A percentile compares a stretch with the other conserved stretches of the same genome.
These are phyloP conservation scores for Perdix hodgsoniae DNA, from an alignment of 2,797 vertebrate genomes.

Conservation along the genomic window DNA sequence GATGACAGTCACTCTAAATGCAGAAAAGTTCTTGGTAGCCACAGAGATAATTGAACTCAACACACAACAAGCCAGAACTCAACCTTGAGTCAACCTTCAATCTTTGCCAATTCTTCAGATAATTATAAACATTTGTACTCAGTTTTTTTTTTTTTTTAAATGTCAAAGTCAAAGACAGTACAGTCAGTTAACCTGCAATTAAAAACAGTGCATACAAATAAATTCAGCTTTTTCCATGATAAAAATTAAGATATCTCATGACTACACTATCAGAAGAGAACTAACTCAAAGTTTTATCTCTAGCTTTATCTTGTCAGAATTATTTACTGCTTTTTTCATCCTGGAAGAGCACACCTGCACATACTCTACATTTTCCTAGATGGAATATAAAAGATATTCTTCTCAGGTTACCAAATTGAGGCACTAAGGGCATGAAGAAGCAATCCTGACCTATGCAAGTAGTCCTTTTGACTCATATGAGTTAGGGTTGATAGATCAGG, in stretches of 20 bases:
- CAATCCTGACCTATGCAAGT: neutral
- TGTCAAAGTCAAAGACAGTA: neutral
- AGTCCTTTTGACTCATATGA: neutral
- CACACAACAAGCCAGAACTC: neutral
- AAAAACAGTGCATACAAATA: neutral
- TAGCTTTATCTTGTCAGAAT: slow-evolving; percentile 43
- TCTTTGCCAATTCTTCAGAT: neutral
- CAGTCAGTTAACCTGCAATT: slow-evolving; percentile 37
- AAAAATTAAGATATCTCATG: slow-evolving; percentile 68
- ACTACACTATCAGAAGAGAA: slow-evolving; percentile 48
- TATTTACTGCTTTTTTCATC: slow-evolving; percentile 34
- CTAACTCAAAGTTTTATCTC: slow-evolving; percentile 51
- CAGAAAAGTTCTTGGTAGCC: neutral
- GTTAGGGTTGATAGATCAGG: neutral
- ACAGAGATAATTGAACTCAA: neutral
- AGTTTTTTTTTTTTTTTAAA: too few species aligned
- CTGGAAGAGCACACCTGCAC: slow-evolving; percentile 33
- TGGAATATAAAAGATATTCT: neutral
- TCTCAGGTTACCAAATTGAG: slow-evolving; percentile 5
- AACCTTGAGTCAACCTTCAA: neutral
- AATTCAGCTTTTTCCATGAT: neutral
- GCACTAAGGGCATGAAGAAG: neutral
- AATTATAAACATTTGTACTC: neutral
- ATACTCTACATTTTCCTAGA: neutral
- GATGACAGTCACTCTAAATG: neutral